These are phyloP conservation scores for Keiferia lycopersicella DNA, from an alignment of 2,888 invertebrate species.

Conservation along the genomic window DNA sequence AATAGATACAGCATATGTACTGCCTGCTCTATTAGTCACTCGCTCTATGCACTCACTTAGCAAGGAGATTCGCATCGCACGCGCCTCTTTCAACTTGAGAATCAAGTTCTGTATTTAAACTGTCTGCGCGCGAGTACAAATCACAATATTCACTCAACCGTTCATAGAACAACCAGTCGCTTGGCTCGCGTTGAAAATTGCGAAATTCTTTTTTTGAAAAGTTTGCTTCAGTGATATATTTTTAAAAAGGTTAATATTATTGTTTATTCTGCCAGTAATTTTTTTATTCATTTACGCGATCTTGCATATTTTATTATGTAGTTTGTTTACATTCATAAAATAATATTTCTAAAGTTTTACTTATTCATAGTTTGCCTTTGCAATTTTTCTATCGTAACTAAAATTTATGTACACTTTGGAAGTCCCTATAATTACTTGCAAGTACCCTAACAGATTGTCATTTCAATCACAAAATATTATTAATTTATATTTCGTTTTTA, in stretches of 20 bases:
- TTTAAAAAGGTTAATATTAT: not conserved
- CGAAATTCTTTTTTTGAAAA: not conserved
- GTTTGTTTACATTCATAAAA: no score
- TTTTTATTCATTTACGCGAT: not conserved
- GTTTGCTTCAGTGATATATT: not conserved
- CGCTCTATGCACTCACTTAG: not conserved
- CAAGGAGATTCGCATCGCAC: not conserved
- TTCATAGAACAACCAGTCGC: not conserved
- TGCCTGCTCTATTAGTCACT: slow-evolving; percentile 12
- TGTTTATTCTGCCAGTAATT: not conserved
- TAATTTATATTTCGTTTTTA: not conserved
- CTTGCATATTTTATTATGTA: not conserved
- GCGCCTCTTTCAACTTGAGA: not conserved
- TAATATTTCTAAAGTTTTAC: not conserved
- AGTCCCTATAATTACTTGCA: no score
- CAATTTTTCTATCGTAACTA: no score
- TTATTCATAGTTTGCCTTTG: no score
- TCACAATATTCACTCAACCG: slow-evolving; percentile 9
- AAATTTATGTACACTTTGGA: not conserved
- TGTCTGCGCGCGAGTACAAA: slow-evolving; percentile 29
- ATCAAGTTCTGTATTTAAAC: slow-evolving; percentile 19
- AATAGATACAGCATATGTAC: no score
- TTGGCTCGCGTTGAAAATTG: not conserved
- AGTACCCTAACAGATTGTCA: no score
- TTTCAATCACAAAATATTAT: not conserved